These are phyloP conservation scores for Cynodonichthys magdalenae DNA, from an alignment of 2,797 vertebrate species.

Conservation along the genomic window DNA sequence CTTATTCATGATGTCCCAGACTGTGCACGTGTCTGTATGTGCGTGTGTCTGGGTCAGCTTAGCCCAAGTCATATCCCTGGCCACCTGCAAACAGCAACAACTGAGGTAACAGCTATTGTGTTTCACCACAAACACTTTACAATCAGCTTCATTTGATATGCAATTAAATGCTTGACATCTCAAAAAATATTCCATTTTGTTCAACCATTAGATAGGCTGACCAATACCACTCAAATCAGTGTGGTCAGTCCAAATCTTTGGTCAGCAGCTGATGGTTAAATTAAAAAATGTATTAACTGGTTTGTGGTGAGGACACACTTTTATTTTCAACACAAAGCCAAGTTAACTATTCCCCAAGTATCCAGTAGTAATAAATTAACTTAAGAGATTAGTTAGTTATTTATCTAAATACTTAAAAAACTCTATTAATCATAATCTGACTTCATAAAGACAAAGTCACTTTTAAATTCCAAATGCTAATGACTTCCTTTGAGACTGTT, in stretches of 20 bases:
- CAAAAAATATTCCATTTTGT: not conserved
- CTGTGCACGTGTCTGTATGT: conserved; percentile 1
- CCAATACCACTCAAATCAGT: not conserved
- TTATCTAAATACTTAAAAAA: not conserved
- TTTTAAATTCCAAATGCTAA: conserved; percentile 10
- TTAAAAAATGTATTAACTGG: not conserved
- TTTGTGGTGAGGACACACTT: not conserved
- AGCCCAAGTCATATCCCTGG: conserved; percentile 17
- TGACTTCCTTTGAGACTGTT: not conserved
- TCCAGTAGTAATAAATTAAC: not conserved
- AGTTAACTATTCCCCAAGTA: not conserved
- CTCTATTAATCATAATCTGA: not conserved
- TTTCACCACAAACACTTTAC: not conserved
- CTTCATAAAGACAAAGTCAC: not conserved
- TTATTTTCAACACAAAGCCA: not conserved
- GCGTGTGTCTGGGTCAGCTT: conserved; percentile 17
- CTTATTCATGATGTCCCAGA: conserved; percentile 16
- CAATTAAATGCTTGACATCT: not conserved
- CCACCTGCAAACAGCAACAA: conserved; percentile 28
- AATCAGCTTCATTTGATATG: not conserved
- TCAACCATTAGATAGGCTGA: not conserved
- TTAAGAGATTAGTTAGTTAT: not conserved
- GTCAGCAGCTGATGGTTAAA: not conserved
- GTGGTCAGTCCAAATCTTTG: not conserved
- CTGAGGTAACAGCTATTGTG: conserved; percentile 29